Evolutionary conservation across 2,797 vertebrate species (phyloP), one percentile per base, ranked within the genome.

Genomic region (Danio albolineatus): DNA sequence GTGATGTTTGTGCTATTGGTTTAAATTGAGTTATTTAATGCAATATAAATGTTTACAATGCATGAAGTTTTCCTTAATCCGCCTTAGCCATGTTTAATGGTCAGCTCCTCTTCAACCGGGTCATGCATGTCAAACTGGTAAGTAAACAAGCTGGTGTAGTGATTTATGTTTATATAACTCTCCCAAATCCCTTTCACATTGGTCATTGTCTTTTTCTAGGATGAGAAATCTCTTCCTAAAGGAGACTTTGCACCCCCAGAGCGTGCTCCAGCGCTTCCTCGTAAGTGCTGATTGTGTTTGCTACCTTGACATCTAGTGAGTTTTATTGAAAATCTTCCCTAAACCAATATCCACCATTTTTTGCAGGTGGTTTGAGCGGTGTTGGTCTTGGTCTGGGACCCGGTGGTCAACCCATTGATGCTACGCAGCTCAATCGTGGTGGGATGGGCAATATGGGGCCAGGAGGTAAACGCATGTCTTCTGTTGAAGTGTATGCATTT

Each of bases 121-220:
- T 96, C 9, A 99, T 99, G 98, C 97, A 98, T 0, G 97, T 99
- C 21, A 99, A 99, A 92, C 95, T 99, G 97, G 98, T 99, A 89
- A 90, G 96, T 88, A 16, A 13, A 48, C 19, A n/a, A 8, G 12
- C 43, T 19, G 16, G 10, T 64, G 65, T 13, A n/a, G 44, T 14
- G 12, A 36, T 28, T 28, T 48, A 19, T n/a, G 39, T 48, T n/a
- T 39, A 1, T 12, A 12, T 28, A 28, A 38, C 7, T 10, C 3
- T 3, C 6, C 4, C 4, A 17, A 28, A 16, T 66, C 13, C 67
- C 19, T 14, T 69, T 59, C 5, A 38, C 3, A 44, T 6, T 2
- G 19, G 19, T 13, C 12, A 10, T 12, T 81, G 7, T 49, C 4
- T 14, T 84, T 90, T 46, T n/a, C n/a, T 70, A 99, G 98, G 97